These are phyloP conservation scores for Rousettus leschenaultii DNA, from an alignment of 2,113 vertebrate species.

Conservation along the genomic window DNA sequence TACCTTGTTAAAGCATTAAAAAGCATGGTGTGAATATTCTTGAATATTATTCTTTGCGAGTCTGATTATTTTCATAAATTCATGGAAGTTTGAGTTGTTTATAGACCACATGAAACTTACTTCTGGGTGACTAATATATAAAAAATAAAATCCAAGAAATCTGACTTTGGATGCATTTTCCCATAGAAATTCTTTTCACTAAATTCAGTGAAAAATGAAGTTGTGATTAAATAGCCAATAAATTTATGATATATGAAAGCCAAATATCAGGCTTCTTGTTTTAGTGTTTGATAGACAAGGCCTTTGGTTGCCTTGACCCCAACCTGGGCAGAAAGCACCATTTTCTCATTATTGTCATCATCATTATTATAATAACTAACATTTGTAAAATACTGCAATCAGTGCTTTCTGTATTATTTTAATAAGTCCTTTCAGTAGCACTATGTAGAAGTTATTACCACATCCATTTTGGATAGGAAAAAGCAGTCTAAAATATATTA, in stretches of 20 bases:
- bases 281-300: neutral
- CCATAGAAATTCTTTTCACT: neutral
- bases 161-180: neutral
- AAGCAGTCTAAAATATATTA: neutral
- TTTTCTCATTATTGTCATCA: neutral
- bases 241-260: neutral
- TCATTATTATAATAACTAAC: neutral
- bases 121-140: neutral
- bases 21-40: neutral
- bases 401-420: neutral
- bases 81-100: neutral
- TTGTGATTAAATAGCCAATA: neutral
- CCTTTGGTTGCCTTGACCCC: neutral
- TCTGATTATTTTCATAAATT: neutral
- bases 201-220: neutral
- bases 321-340: neutral
- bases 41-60: neutral
- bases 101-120: neutral
- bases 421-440: neutral
- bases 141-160: neutral
- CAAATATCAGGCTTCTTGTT: neutral
- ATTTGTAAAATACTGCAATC: neutral
- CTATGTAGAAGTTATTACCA: neutral
- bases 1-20: neutral
- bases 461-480: neutral